Conservation (phyloP, 1,140 invertebrate genomes). For the Amyelois transitella region DNA sequence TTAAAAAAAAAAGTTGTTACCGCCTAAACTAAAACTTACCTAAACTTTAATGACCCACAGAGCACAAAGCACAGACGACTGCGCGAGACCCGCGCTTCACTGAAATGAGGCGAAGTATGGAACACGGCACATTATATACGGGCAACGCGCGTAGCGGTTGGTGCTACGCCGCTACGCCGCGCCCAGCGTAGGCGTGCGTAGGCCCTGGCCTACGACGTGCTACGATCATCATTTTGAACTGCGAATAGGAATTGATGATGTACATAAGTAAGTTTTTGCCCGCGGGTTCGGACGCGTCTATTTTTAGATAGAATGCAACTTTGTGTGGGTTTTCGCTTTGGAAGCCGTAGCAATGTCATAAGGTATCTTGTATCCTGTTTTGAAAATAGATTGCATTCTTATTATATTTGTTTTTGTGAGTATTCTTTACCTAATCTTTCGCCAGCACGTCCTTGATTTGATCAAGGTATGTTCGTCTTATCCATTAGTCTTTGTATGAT, state of each 20-base stretch:
- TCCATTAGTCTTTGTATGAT: too few species aligned
- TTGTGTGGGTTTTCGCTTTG: too few species aligned
- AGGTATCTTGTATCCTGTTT: too few species aligned
- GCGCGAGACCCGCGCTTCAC: conserved; percentile 41
- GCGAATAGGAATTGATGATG: neutral
- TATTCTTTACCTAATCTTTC: too few species aligned
- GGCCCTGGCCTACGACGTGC: conserved; percentile 37
- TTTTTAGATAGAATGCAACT: too few species aligned
- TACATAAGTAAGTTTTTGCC: neutral
- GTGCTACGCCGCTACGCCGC: conserved; percentile 46
- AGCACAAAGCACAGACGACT: conserved; percentile 20
- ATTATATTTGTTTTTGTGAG: too few species aligned
- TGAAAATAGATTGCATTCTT: too few species aligned
- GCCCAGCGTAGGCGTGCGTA: conserved; percentile 66
- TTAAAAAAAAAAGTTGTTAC: neutral
- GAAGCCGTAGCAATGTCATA: too few species aligned
- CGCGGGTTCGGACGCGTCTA: too few species aligned
- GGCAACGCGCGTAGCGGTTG: conserved; percentile 41
- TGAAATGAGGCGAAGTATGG: conserved; percentile 34
- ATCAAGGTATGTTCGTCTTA: too few species aligned
- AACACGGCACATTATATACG: conserved; percentile 44
- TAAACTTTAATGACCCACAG: conserved; percentile 20
- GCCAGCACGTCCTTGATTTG: too few species aligned
- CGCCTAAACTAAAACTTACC: conserved; percentile 34
- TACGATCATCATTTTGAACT: conserved; percentile 1